Conservation (phyloP, 2,113 vertebrate species). For the Lanius ludovicianus region DNA sequence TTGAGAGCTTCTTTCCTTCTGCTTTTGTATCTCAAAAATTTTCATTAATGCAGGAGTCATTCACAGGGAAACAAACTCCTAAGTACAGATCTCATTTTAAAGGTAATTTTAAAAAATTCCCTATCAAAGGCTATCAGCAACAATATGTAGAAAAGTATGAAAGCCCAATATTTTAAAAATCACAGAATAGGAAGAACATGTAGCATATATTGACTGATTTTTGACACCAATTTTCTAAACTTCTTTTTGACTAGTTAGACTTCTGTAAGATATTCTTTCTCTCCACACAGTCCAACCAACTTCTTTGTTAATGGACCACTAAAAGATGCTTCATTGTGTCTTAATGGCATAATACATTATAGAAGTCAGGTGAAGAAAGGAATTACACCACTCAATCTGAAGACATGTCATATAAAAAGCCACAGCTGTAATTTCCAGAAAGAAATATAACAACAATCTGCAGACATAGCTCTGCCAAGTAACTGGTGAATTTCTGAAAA, state of each 20-base stretch:
- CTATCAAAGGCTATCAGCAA: background rate
- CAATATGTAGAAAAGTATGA: background rate
- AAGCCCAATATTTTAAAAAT: background rate
- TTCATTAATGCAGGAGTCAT: background rate
- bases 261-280: background rate
- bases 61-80: background rate
- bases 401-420: background rate
- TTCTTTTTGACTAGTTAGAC: background rate
- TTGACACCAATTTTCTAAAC: background rate
- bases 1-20: background rate
- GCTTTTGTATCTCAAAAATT: background rate
- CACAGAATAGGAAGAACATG: background rate
- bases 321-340: constrained; percentile 52
- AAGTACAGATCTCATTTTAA: background rate
- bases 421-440: background rate
- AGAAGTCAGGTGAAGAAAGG: constrained; percentile 29
- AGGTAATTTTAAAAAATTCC: background rate
- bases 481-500: background rate
- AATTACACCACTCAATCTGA: constrained; percentile 30
- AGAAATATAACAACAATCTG: background rate
- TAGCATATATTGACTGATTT: background rate
- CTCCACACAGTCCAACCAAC: background rate
- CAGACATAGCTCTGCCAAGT: background rate
- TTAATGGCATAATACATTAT: constrained; percentile 40
- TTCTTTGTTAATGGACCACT: constrained; percentile 34